Conservation (phyloP, 1,140 invertebrate genomes). For the Steinernema feltiae region DNA sequence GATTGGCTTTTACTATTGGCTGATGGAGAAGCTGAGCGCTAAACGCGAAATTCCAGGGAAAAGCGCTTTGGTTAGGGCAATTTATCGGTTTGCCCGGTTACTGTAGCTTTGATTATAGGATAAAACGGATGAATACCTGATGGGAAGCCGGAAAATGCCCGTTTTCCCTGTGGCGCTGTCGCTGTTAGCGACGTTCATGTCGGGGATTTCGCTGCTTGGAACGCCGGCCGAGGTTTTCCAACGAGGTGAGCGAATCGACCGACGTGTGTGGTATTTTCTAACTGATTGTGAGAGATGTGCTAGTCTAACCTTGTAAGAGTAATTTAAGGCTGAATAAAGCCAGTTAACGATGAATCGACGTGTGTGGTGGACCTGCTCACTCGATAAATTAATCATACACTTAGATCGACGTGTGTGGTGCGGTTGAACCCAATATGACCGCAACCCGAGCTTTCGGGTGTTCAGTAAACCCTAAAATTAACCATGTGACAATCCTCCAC, state of each 20-base stretch:
- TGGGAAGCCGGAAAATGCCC: slow-evolving; percentile 37
- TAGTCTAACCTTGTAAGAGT: neutral
- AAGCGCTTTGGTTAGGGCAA: too few relatives aligned
- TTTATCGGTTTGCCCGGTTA: neutral
- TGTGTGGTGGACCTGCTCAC: too few relatives aligned
- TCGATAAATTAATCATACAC: too few relatives aligned
- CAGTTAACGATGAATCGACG: too few relatives aligned
- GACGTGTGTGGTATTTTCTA: neutral
- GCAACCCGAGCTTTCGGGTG: too few relatives aligned
- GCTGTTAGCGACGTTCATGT: slow-evolving; percentile 49
- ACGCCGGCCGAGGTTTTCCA: slow-evolving; percentile 37
- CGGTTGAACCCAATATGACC: too few relatives aligned
- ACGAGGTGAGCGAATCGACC: neutral
- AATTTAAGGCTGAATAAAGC: too few relatives aligned
- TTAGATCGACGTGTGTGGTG: too few relatives aligned
- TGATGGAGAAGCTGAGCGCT: neutral
- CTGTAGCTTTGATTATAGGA: neutral
- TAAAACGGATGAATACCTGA: slow-evolving; percentile 34
- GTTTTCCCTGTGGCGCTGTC: slow-evolving; percentile 46
- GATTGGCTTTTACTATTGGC: slow-evolving; percentile 2
- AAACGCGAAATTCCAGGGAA: too few relatives aligned
- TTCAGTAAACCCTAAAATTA: too few relatives aligned
- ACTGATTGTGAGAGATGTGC: neutral
- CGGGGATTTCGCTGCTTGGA: slow-evolving; percentile 47
- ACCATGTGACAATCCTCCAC: too few relatives aligned